phyloP scores from a whole-genome alignment of 2,888 invertebrate species.

The Cepaea hortensis region DNA sequence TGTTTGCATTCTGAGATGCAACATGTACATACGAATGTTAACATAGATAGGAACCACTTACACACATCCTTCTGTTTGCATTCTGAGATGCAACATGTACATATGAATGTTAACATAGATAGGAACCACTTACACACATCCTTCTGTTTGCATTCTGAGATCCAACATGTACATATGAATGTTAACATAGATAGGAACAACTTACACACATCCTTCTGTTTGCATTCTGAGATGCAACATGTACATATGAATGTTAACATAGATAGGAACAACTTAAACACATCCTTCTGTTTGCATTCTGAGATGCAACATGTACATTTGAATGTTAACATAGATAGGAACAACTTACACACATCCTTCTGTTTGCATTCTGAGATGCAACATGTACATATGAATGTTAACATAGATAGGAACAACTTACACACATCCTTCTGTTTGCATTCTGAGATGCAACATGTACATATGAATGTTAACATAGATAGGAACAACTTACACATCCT shows the following conservation, averaged over 20 bases:
- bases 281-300: background rate
- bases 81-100: background rate
- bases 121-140: constrained; percentile 1
- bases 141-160: background rate
- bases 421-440: background rate
- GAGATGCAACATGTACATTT: background rate
- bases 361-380: background rate
- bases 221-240: background rate
- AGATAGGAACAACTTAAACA: background rate
- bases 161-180: background rate
- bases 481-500: background rate
- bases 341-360: background rate
- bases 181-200: background rate
- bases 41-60: background rate
- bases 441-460: background rate
- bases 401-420: background rate
- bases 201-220: background rate
- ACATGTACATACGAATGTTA: background rate
- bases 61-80: background rate
- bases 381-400: background rate
- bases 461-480: background rate
- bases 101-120: background rate
- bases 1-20: background rate
- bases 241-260: background rate
- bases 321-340: background rate